phyloP scores from a whole-genome alignment of 2,888 invertebrate species.

The Anagyrus pseudococci region DNA sequence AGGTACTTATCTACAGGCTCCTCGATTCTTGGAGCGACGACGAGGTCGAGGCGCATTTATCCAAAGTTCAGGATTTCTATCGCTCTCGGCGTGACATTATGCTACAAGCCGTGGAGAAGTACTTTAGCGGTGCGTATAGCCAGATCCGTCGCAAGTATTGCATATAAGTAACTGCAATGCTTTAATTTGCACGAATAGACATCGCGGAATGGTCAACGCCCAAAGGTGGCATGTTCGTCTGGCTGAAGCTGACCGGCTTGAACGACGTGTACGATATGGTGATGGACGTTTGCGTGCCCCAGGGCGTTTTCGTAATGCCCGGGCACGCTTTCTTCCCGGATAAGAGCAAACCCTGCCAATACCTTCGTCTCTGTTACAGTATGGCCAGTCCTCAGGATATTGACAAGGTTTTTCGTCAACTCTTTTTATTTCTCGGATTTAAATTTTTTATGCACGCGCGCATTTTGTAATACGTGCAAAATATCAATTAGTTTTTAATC shows the following conservation, averaged over 20 bases:
- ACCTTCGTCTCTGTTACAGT: constrained; percentile 76
- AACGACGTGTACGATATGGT: constrained; percentile 75
- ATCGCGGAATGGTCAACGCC: constrained; percentile 75
- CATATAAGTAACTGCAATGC: too few relatives aligned
- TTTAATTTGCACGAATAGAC: too few relatives aligned
- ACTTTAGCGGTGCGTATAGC: constrained; percentile 69
- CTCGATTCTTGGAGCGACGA: constrained; percentile 67
- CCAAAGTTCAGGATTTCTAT: constrained; percentile 70
- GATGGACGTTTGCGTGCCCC: constrained; percentile 67
- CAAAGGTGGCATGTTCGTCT: constrained; percentile 78
- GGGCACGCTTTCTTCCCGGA: constrained; percentile 76
- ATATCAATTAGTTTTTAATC: background rate
- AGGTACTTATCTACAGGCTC: constrained; percentile 68
- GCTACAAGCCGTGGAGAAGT: constrained; percentile 66
- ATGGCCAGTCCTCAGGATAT: constrained; percentile 70
- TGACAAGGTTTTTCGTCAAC: constrained; percentile 64
- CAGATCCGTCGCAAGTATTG: background rate
- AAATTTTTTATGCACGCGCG: background rate
- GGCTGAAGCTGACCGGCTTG: constrained; percentile 73
- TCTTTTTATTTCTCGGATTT: too few relatives aligned
- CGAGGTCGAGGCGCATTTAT: constrained; percentile 68
- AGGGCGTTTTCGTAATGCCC: constrained; percentile 73
- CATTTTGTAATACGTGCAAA: too few relatives aligned
- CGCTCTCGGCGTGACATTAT: constrained; percentile 69
- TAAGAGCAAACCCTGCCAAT: constrained; percentile 66